Percentiles rank a stretch among this genome's conserved stretches.
Conservation (phyloP, 2,888 invertebrate species). For the Callinectes sapidus region DNA sequence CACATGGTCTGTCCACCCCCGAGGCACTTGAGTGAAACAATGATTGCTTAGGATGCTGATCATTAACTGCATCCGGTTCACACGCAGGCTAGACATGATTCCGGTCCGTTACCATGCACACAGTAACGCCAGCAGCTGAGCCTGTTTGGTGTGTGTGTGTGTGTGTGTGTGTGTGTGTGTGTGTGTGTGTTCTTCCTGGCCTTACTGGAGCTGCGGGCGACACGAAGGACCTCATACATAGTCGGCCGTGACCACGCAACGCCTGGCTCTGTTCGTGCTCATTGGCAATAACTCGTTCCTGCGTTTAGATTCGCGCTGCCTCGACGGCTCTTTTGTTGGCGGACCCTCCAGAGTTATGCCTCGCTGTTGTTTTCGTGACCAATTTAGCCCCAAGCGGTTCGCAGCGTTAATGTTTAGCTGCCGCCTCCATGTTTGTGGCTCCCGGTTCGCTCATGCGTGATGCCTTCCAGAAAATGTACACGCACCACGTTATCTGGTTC, state of each 20-base stretch:
- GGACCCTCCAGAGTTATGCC: background rate
- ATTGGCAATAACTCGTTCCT: background rate
- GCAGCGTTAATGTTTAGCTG: background rate
- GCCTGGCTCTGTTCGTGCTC: conserved; percentile 19
- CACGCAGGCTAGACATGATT: too few species aligned
- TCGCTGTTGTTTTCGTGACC: conserved; percentile 26
- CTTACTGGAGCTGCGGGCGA: background rate
- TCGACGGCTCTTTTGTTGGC: background rate
- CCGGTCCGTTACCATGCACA: background rate
- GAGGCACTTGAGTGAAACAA: background rate
- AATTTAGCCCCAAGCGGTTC: conserved; percentile 16
- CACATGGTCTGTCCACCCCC: background rate
- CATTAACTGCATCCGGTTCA: conserved; percentile 20
- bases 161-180: conserved; percentile 24
- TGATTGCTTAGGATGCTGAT: background rate
- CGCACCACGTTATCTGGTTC: background rate
- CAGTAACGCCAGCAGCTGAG: background rate
- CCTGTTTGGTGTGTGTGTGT: conserved; percentile 22
- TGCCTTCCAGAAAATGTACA: background rate
- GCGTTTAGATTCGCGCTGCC: conserved; percentile 1
- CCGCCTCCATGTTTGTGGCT: background rate
- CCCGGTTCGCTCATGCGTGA: background rate
- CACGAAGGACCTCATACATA: background rate
- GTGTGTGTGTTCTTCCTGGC: background rate
- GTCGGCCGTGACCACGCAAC: conserved; percentile 11